Evolutionary conservation across 2,888 invertebrate species (phyloP).

Genomic region (Spodoptera littoralis): DNA sequence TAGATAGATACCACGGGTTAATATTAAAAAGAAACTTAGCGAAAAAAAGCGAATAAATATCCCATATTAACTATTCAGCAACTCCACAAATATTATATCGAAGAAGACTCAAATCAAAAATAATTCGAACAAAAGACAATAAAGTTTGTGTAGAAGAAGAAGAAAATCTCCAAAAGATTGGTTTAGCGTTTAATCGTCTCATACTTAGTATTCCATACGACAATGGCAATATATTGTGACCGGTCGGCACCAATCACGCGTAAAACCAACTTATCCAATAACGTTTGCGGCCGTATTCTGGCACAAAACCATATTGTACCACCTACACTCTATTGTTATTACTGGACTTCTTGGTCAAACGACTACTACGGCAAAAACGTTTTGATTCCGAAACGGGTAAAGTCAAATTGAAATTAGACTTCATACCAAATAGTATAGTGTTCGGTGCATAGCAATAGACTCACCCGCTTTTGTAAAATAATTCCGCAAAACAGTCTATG

Average conservation of each 20-base stretch:
- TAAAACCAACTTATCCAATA: constrained; percentile 84
- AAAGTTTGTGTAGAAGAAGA: constrained; percentile 42
- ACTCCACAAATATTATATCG: constrained; percentile 9
- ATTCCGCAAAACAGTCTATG: no score
- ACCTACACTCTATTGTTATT: no score
- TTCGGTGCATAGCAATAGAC: no score
- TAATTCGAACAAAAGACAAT: constrained; percentile 41
- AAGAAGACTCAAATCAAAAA: constrained; percentile 24
- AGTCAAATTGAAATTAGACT: no score
- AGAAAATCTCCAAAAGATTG: constrained; percentile 55
- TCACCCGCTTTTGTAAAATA: no score
- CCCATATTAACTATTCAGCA: neutral
- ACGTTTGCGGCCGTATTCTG: constrained; percentile 67
- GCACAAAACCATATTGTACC: constrained; percentile 1
- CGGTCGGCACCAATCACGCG: constrained; percentile 81
- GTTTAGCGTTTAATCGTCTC: constrained; percentile 48
- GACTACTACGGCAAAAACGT: no score
- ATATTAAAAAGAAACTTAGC: no score
- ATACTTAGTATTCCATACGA: constrained; percentile 79
- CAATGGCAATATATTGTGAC: constrained; percentile 80
- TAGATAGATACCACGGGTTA: no score
- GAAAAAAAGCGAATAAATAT: neutral
- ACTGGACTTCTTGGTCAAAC: no score
- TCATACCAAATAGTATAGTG: no score
- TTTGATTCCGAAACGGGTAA: no score